Base-by-base conservation (phyloP, 2,797 vertebrate species). In the Cyclura pinguis region DNA sequence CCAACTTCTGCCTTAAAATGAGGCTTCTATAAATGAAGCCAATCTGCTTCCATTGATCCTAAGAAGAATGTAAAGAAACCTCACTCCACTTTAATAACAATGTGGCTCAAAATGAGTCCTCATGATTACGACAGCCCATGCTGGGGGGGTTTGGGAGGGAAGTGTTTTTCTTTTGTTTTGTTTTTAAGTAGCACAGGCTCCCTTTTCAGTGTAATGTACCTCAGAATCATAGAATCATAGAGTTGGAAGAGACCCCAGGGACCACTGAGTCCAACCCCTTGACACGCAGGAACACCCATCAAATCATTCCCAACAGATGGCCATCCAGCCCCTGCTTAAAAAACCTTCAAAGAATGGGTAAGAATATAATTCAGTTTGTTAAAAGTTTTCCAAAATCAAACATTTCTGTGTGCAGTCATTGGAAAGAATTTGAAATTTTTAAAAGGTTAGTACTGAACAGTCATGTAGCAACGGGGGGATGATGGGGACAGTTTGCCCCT, bases 81-180 rank as follows among this genome's bases (percentile, higher is more conserved):
- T 77, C 7, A 91, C 13, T 55, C 91, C 38, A 7, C 92, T 85
- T 27, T 76, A 9, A 42, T 85, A 78, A 67, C 87, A 67, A 57
- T 55, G 32, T 85, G 29, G 47, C 12, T 59, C 88, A 20, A 84
- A 22, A 38, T 77, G 12, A 93, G 90, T 74, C 92, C 1, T 3
- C 55, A 72, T 87, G 80, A 50, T 38, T 12, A 3, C 77, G 62
- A 69, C 80, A 64, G 81, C 89, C 74, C 77, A 80, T 29, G 18
- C 47, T 77, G 64, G 38, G 52, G 42, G 42, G 42, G 2, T 3
- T 47, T 47, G 42, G 4, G 42, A 47, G 42, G 4, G 4, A 4
- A 47, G 42, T 47, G 42, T 3, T 47, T 47, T 47, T 47, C 42
- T 47, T 47, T 47, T 76, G n/a, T 12, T 12, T 12, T 12, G 1